Evolutionary conservation across 2,888 invertebrate genomes (phyloP), one percentile per base, ranked within the genome.

Genomic region (Siphonodentalium dalli): DNA sequence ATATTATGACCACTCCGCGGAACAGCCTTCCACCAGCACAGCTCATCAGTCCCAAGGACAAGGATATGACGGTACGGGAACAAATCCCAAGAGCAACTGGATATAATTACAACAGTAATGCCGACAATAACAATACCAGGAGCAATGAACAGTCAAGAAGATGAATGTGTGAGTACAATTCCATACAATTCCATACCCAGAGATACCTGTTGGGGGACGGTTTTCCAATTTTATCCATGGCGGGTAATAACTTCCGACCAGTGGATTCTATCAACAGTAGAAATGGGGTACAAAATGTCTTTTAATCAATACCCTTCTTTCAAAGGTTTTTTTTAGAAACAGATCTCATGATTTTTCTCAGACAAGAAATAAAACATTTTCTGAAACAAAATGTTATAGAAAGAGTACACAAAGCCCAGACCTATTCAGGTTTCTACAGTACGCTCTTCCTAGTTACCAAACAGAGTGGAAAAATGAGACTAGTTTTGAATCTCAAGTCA

Each of bases 401-500:
- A 40, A 28, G 2, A 37, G 52, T 55, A n/a, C 40, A 39, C 3
- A 38, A 40, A 33, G 26, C 26, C 2, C 31, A 53, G 4, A 42
- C 43, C 13, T 28, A 49, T 18, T 28, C 33, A 52, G 57, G 57
- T 54, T 54, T 58, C 20, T 49, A 58, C 49, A 54, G 54, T 46
- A 58, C 57, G 27, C 29, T 54, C 26, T 61, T 54, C 27, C 38
- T 54, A 31, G 51, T 54, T 3, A 42, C 47, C 1, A 51, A 58
- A 40, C 51, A 49, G 44, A 51, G 29, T 13, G 54, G 47, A 29
- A 42, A 27, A 34, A 20, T 56, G 26, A 52, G 60, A 50, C 52
- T 58, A 6, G 52, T 61, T 7, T 52, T 61, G 13, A 58, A 61
- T 45, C 45, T n/a, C 20, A 54, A 31, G 46, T 54, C 52, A 21